A percentile compares a stretch with the other conserved stretches of the same genome.
phyloP scores from a whole-genome alignment of 2,113 vertebrate species.

The Sitta europaea region DNA sequence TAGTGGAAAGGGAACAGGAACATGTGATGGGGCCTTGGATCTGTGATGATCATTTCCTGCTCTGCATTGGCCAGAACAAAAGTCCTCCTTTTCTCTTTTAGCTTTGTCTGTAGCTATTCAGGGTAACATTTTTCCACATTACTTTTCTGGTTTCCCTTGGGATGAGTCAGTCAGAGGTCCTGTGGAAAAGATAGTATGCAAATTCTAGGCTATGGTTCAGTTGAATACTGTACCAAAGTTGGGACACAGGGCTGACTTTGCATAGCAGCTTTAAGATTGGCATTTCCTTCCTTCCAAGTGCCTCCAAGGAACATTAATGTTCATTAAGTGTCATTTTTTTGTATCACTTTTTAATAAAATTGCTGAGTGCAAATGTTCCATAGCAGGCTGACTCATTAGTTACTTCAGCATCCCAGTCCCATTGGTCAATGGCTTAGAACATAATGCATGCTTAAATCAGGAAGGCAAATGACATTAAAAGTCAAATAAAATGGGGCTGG shows the following conservation, averaged over 20 bases:
- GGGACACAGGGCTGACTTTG: neutral
- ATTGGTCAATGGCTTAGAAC: neutral
- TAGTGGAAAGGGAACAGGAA: neutral
- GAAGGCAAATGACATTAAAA: neutral
- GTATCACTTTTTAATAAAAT: neutral
- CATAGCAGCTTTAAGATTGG: neutral
- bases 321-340: neutral
- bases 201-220: slow-evolving; percentile 14
- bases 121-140: neutral
- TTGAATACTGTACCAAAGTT: neutral
- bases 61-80: neutral
- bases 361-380: neutral
- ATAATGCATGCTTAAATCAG: neutral
- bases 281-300: neutral
- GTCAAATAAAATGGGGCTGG: neutral
- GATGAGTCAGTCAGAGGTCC: neutral
- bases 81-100: neutral
- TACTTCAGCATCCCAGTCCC: neutral
- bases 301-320: neutral
- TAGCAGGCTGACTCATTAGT: neutral
- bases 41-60: neutral
- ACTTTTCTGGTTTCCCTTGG: neutral
- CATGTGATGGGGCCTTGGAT: neutral
- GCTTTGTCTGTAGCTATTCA: neutral
- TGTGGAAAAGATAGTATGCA: neutral